Percentiles rank a stretch among this genome's conserved stretches.
Conservation (phyloP, 1,140 invertebrate genomes). For the Habropoda laboriosa region DNA sequence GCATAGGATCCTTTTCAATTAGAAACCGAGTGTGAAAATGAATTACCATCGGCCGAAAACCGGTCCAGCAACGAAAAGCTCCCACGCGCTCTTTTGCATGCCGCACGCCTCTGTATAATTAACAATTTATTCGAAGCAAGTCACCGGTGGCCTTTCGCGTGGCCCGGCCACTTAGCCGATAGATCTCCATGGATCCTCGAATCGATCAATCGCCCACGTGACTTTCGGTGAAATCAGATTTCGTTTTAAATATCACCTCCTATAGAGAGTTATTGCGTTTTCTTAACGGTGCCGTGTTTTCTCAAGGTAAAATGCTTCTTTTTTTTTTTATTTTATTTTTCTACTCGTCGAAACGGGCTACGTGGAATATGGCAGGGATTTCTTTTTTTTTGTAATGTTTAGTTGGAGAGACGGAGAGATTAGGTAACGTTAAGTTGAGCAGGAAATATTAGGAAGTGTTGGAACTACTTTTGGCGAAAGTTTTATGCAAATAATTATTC, state of each 20-base stretch:
- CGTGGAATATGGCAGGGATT: not conserved
- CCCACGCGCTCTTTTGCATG: conserved; percentile 28
- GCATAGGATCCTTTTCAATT: conserved; percentile 21
- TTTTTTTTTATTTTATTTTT: not conserved
- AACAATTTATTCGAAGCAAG: conserved; percentile 48
- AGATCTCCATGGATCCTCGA: conserved; percentile 45
- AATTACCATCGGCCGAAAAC: conserved; percentile 44
- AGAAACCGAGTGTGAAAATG: conserved; percentile 51
- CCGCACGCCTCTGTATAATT: conserved; percentile 47
- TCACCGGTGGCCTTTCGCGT: conserved; percentile 29
- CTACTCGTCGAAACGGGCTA: not conserved
- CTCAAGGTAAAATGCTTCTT: no score
- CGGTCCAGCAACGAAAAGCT: conserved; percentile 40
- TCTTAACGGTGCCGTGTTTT: not conserved
- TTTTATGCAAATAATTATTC: no score
- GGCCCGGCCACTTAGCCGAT: conserved; percentile 9
- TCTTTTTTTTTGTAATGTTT: no score
- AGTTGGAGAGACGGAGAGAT: no score
- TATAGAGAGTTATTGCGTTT: not conserved
- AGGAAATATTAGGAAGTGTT: no score
- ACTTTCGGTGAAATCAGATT: conserved; percentile 3
- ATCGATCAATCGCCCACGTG: conserved; percentile 54
- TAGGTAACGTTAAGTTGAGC: no score
- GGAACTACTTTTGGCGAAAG: no score
- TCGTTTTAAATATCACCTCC: not conserved